Evolutionary conservation across 2,797 vertebrate genomes (phyloP), one percentile per base, ranked within the genome.

Genomic region (Apogon hyalosoma): DNA sequence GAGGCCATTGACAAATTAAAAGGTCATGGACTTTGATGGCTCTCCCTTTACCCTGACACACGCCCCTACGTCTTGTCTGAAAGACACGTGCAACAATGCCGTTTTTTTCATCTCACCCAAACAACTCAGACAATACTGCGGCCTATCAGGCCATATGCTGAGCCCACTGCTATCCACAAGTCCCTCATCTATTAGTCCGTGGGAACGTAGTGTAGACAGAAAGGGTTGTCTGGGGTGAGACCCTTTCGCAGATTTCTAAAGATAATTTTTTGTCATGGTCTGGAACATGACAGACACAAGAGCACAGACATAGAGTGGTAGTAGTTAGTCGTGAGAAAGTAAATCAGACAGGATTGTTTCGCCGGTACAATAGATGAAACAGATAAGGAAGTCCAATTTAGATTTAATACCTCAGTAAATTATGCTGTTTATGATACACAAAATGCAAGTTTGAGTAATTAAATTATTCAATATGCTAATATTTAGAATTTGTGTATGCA

Each of bases 71-170:
- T 84, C 83, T 85, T 50, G 69, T 88, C 87, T 79, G 67, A 76
- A 61, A 76, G 86, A 87, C 87, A 90, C 82, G 81, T 81, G 89
- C 80, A 88, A 91, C 90, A 92, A 92, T 90, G 84, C 70, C 10
- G 36, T 63, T 70, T 77, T 77, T 75, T 67, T 47, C 45, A 43
- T 79, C 80, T 63, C 67, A 63, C 72, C 41, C 75, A 81, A 82
- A 89, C 68, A 80, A 74, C 76, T 65, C 76, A 91, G 86, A 93
- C 92, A 94, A 92, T 88, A 81, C 75, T 78, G 82, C 53, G 10
- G 87, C 87, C 84, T 31, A 11, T 16, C 3, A 18, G 81, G 89
- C 91, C 91, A 92, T 92, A 93, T 90, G 92, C 90, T 79, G 77
- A 40, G 77, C 76, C 87, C 79, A 60, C 73, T 69, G 86, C 65